Percentiles rank a stretch among this genome's conserved stretches.
These are phyloP conservation scores for Trichonephila inaurata DNA, from an alignment of 1,140 invertebrate species.

Conservation along the genomic window DNA sequence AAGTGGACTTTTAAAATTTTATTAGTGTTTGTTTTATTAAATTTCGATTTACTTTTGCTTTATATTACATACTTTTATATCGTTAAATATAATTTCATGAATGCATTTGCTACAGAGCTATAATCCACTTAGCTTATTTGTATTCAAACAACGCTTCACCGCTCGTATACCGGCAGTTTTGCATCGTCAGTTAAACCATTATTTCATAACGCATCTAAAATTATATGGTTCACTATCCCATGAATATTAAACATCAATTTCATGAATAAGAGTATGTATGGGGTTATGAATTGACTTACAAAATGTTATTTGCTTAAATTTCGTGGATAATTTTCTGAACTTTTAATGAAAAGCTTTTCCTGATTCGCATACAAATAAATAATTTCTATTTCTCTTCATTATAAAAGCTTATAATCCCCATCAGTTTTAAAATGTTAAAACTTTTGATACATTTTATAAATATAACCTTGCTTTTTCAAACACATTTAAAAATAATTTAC, in stretches of 20 bases:
- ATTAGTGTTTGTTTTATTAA: too few species aligned
- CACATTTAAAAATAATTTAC: too few species aligned
- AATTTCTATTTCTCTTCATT: neutral
- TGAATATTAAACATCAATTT: slow-evolving; percentile 10
- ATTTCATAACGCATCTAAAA: slow-evolving; percentile 25
- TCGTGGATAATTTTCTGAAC: neutral
- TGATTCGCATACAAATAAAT: neutral
- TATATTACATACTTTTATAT: too few species aligned
- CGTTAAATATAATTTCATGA: too few species aligned
- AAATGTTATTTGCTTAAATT: neutral
- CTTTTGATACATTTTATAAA: too few species aligned
- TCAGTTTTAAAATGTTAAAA: too few species aligned
- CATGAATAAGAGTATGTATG: neutral
- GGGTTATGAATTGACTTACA: neutral
- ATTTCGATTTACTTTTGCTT: too few species aligned
- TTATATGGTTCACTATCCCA: neutral
- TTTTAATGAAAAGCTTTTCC: neutral
- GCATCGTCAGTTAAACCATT: neutral
- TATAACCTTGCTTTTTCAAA: too few species aligned
- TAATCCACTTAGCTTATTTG: neutral
- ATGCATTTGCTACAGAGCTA: too few species aligned
- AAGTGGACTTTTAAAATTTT: too few species aligned
- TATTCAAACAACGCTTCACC: neutral
- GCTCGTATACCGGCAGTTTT: neutral
- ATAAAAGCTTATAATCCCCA: too few species aligned